phyloP scores from a whole-genome alignment of 1,140 invertebrate genomes.

The Arion vulgaris region DNA sequence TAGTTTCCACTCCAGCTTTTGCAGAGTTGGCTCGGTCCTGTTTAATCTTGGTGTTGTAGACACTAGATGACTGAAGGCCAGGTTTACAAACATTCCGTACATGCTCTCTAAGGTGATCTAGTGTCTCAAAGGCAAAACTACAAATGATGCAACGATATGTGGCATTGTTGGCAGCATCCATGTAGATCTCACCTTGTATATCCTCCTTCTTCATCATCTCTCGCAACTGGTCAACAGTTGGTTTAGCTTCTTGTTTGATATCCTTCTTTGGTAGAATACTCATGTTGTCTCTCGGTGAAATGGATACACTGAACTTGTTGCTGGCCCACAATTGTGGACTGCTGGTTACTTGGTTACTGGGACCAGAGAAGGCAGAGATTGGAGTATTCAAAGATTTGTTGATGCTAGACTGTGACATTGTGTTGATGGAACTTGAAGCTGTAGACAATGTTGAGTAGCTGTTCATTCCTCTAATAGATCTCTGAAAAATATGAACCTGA shows the following conservation, averaged over 20 bases:
- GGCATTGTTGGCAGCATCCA: constrained; percentile 41
- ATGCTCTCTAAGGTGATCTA: constrained; percentile 41
- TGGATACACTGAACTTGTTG: background rate
- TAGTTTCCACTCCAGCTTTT: constrained; percentile 42
- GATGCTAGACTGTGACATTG: background rate
- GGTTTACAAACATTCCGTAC: constrained; percentile 44
- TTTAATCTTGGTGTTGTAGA: constrained; percentile 28
- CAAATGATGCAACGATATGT: constrained; percentile 49
- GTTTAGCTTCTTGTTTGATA: background rate
- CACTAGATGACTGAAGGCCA: constrained; percentile 32
- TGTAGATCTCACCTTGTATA: constrained; percentile 29
- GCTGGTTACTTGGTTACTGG: background rate
- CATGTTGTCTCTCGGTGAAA: background rate
- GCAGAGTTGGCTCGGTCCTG: constrained; percentile 35
- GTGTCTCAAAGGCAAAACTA: constrained; percentile 38
- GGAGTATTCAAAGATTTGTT: background rate
- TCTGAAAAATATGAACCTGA: background rate
- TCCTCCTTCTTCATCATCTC: constrained; percentile 35
- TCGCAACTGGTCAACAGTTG: constrained; percentile 22
- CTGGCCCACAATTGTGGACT: background rate
- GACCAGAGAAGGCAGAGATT: background rate
- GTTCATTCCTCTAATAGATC: background rate
- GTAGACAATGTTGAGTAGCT: background rate
- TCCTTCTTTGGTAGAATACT: background rate
- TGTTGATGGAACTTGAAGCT: background rate